Evolutionary conservation across 35 echinoderm and acorn worm genomes (phyloP).

Genomic region (Nesometra sesokonis): DNA sequence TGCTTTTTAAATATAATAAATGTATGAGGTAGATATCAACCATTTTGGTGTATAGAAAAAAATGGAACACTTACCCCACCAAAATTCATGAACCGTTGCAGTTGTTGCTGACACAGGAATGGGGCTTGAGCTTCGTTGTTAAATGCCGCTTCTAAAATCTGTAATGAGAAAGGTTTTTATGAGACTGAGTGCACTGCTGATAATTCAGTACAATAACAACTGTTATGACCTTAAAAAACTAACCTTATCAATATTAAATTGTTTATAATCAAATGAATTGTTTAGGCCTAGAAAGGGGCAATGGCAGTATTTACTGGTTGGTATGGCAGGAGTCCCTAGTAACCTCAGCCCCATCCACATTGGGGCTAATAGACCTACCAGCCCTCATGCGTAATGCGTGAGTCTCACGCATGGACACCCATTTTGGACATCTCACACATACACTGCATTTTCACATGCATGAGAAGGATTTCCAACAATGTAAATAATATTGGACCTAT

Average conservation of each 20-base stretch:
- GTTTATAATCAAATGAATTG: neutral
- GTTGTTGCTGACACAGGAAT: slow-evolving; percentile 62
- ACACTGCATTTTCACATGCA: no score
- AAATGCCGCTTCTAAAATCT: slow-evolving; percentile 66
- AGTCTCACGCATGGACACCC: no score
- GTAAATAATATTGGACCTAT: no score
- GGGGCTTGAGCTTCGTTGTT: slow-evolving; percentile 32
- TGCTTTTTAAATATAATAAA: neutral
- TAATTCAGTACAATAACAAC: neutral
- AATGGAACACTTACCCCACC: slow-evolving; percentile 71
- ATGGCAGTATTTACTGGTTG: no score
- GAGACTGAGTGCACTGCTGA: neutral
- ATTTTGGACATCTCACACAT: no score
- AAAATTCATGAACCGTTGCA: slow-evolving; percentile 63
- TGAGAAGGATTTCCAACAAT: no score
- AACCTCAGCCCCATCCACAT: no score
- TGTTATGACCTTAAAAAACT: neutral
- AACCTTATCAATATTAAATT: neutral
- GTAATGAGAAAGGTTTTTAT: neutral
- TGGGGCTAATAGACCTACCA: no score
- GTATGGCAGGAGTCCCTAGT: no score
- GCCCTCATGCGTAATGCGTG: no score
- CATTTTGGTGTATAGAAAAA: no score
- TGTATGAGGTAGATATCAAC: neutral
- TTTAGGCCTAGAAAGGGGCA: neutral